These are phyloP conservation scores for Ectemnius continuus DNA, from an alignment of 2,888 invertebrate species.

Conservation along the genomic window DNA sequence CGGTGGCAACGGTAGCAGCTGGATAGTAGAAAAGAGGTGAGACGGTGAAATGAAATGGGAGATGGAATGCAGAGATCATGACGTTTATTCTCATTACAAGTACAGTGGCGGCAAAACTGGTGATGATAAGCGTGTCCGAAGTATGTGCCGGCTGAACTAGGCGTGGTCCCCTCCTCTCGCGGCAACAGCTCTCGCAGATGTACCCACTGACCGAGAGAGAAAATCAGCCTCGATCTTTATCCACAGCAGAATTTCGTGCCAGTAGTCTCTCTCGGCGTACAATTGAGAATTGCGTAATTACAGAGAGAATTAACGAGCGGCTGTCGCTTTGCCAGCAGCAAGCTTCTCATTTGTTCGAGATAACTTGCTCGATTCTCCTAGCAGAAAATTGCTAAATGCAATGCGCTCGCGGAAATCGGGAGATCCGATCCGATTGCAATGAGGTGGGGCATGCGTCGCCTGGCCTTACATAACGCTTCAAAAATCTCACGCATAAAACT, in stretches of 20 bases:
- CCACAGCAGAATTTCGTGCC: too few relatives aligned
- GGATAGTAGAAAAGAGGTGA: constrained; percentile 26
- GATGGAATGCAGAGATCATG: constrained; percentile 41
- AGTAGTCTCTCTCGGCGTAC: too few relatives aligned
- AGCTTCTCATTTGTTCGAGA: too few relatives aligned
- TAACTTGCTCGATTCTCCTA: too few relatives aligned
- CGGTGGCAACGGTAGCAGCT: too few relatives aligned
- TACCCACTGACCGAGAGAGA: too few relatives aligned
- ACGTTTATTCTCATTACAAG: constrained; percentile 56
- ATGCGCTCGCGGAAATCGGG: neutral
- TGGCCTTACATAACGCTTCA: constrained; percentile 18
- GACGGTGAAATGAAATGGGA: constrained; percentile 48
- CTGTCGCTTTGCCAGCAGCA: too few relatives aligned
- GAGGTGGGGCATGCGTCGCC: constrained; percentile 2
- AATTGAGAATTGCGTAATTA: too few relatives aligned
- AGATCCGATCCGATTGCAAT: neutral
- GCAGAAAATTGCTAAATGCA: constrained; percentile 16
- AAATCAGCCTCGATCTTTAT: too few relatives aligned
- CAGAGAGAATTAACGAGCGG: too few relatives aligned
- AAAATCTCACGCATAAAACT: constrained; percentile 7
- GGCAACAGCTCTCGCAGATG: neutral
- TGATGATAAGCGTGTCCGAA: neutral
- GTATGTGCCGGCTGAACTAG: constrained; percentile 2
- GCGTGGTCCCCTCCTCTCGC: constrained; percentile 6
- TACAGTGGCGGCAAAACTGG: constrained; percentile 40